Conservation (phyloP, 1,140 invertebrate genomes). For the Zaprionus capensis region DNA sequence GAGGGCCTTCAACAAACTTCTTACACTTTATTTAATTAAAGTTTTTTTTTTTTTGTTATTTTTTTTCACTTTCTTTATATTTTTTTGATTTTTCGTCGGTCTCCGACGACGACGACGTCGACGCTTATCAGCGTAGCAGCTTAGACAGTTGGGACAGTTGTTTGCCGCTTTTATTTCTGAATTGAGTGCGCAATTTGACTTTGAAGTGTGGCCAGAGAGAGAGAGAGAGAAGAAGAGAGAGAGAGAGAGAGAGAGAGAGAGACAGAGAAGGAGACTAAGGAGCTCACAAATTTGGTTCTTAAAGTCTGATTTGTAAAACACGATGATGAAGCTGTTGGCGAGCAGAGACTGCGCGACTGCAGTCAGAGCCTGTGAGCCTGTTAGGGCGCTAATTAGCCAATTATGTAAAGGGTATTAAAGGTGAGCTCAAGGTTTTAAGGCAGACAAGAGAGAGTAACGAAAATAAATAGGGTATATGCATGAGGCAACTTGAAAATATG, state of each 20-base stretch:
- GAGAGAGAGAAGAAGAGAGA: not conserved
- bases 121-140: slow-evolving; percentile 45
- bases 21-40: slow-evolving; percentile 81
- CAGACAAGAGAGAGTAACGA: not conserved
- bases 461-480: not conserved
- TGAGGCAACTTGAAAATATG: not conserved
- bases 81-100: slow-evolving; percentile 46
- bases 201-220: slow-evolving; percentile 46
- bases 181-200: slow-evolving; percentile 59
- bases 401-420: slow-evolving; percentile 5
- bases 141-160: slow-evolving; percentile 74
- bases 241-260: not conserved
- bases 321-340: not conserved
- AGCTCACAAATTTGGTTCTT: slow-evolving; percentile 4
- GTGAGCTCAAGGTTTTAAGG: not conserved
- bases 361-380: not conserved
- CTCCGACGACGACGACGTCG: not conserved
- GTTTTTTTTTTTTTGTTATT: slow-evolving; percentile 68
- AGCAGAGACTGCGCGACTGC: not conserved
- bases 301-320: slow-evolving; percentile 16
- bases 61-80: slow-evolving; percentile 42
- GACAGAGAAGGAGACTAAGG: not conserved
- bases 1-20: slow-evolving; percentile 73
- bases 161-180: slow-evolving; percentile 46
- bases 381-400: slow-evolving; percentile 1